Base-by-base conservation (phyloP, 2,797 vertebrate species). In the Etheostoma nigrum region DNA sequence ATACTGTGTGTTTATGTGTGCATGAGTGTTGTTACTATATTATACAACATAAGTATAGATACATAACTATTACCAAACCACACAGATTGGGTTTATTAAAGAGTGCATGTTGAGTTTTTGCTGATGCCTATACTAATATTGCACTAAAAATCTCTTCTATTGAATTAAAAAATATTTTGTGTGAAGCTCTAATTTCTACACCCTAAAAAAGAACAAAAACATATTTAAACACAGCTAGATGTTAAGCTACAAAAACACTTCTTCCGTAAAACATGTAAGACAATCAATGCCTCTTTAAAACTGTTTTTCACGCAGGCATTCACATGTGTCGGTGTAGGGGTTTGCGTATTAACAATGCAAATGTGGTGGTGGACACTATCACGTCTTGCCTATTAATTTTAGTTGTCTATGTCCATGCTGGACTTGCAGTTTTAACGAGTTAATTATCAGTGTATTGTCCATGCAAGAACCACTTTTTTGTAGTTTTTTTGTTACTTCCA, bases 231-330 rank as follows among this genome's bases (percentile, higher is more conserved):
- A 63, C 4, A 85, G 33, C 59, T 60, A 74, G 57, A 73, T 78
- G 76, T 30, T 48, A 47, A 81, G 64, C 60, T 84, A 86, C 15
- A 83, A 84, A 86, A 81, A 84, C 67, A 83, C 14, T 73, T 87
- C 61, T 63, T 48, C 69, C 1, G 2, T 81, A 63, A 75, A 77
- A 86, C 45, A 60, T 58, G 33, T 21, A 48, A 82, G 74, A 67
- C 69, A 79, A 73, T 76, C 30, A 69, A 79, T 67, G 78, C 67
- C 73, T 78, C 42, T 65, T 66, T 65, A 11, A 44, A 72, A 52
- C 30, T 27, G 54, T 40, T 70, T 59, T 65, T 68, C 23, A 75
- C 64, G 45, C 67, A 69, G 76, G 78, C 82, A 85, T 87, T 91
- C 85, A 83, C 55, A 48, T 44, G 75, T 83, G 81, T 88, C 78